Evolutionary conservation across 30 jellyfish, hydroid and myxozoan genomes (phyloP).

Genomic region (Cassiopea andromeda): DNA sequence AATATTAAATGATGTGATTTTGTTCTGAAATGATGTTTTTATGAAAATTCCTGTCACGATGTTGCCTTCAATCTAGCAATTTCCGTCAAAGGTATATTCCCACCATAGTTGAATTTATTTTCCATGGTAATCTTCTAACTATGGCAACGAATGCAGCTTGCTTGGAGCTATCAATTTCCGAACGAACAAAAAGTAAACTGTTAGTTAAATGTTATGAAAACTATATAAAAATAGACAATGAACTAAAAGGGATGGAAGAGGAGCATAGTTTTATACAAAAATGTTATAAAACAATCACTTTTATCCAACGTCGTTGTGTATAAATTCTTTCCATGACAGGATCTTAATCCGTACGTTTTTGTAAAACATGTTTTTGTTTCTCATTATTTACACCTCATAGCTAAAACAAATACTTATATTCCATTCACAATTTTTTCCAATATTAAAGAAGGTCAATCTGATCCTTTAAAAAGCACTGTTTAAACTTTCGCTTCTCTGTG

Average conservation of each 20-base stretch:
- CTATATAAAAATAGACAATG: background rate
- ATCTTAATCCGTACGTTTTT: background rate
- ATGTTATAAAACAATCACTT: background rate
- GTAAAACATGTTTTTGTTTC: background rate
- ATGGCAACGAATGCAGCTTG: background rate
- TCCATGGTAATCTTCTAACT: background rate
- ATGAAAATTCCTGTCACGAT: no score
- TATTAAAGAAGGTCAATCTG: no score
- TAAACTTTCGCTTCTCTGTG: no score
- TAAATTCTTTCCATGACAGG: background rate
- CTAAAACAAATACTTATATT: background rate
- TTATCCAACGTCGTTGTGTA: background rate
- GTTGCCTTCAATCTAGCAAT: no score
- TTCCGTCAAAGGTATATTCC: no score
- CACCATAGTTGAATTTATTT: no score
- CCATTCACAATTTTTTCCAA: no score
- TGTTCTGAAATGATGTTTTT: no score
- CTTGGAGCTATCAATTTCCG: background rate
- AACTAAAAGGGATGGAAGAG: background rate
- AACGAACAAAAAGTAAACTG: background rate
- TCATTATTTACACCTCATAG: background rate
- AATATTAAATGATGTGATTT: no score
- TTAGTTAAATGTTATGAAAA: slow-evolving; percentile 7
- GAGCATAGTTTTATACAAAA: background rate
- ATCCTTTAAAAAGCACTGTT: no score